These are phyloP conservation scores for Chaunax sp. DNA, from an alignment of 2,797 vertebrate species.

Conservation along the genomic window DNA sequence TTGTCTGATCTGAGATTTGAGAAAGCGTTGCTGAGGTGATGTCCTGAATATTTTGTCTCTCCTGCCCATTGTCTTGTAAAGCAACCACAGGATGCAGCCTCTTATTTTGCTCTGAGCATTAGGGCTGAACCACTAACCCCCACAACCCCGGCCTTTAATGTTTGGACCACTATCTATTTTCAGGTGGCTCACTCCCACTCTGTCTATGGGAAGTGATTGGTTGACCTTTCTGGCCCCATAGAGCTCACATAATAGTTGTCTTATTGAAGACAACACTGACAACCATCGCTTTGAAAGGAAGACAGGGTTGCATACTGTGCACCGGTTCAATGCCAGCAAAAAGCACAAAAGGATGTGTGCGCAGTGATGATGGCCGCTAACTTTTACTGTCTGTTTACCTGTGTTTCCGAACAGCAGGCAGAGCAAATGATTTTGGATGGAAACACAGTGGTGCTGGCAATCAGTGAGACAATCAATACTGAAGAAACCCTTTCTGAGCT, in stretches of 20 bases:
- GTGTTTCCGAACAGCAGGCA: constrained; percentile 56
- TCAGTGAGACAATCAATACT: constrained; percentile 62
- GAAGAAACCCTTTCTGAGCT: constrained; percentile 47
- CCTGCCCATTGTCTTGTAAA: not conserved
- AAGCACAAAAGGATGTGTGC: constrained; percentile 68
- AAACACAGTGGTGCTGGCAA: constrained; percentile 53
- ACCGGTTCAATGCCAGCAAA: constrained; percentile 63
- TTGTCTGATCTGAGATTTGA: too few species aligned
- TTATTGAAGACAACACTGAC: constrained; percentile 73
- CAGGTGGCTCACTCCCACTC: constrained; percentile 38
- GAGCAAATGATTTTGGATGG: constrained; percentile 66
- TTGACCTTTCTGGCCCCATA: constrained; percentile 80
- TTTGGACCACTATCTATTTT: constrained; percentile 56
- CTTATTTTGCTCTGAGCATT: not conserved
- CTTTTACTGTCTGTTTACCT: constrained; percentile 63
- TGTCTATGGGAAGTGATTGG: constrained; percentile 64
- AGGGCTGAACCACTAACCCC: constrained; percentile 32
- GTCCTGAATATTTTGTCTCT: too few species aligned
- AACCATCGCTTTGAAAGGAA: constrained; percentile 73
- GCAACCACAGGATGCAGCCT: not conserved
- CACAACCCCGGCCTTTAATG: constrained; percentile 21
- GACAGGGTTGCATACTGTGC: constrained; percentile 70
- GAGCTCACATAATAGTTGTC: constrained; percentile 70
- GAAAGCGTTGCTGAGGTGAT: too few species aligned
- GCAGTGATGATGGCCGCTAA: constrained; percentile 25